Conservation (phyloP, 2,113 vertebrate species). For the Mormoops blainvillei region DNA sequence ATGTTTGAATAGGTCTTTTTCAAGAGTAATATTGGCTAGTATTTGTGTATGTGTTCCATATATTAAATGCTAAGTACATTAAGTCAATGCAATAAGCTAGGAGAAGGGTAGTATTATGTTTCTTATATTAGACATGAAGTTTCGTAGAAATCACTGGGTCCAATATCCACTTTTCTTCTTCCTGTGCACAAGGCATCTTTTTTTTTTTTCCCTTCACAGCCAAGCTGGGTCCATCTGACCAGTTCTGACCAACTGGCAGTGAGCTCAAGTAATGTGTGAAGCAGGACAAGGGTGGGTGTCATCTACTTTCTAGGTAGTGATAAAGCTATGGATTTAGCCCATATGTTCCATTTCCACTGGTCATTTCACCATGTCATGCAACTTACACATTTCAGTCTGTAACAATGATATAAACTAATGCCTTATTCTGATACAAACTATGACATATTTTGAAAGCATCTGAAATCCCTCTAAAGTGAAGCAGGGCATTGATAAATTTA, state of each 20-base stretch:
- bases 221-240: not conserved
- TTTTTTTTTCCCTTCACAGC: not conserved
- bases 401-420: not conserved
- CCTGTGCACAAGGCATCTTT: not conserved
- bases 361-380: not conserved
- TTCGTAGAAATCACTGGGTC: not conserved
- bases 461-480: not conserved
- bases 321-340: not conserved
- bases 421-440: not conserved
- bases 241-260: not conserved
- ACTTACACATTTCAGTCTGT: not conserved
- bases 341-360: fast-evolving
- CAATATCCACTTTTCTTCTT: not conserved
- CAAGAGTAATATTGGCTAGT: not conserved
- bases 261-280: not conserved
- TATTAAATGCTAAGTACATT: not conserved
- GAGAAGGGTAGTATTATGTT: not conserved
- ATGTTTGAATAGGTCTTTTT: not conserved
- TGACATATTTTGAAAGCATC: not conserved
- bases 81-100: not conserved
- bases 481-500: not conserved
- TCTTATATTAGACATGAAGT: not conserved
- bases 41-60: not conserved
- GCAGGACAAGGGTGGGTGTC: not conserved
- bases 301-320: fast-evolving